phyloP scores from a whole-genome alignment of 2,888 invertebrate genomes.

The Harpagoxenus sublaevis region DNA sequence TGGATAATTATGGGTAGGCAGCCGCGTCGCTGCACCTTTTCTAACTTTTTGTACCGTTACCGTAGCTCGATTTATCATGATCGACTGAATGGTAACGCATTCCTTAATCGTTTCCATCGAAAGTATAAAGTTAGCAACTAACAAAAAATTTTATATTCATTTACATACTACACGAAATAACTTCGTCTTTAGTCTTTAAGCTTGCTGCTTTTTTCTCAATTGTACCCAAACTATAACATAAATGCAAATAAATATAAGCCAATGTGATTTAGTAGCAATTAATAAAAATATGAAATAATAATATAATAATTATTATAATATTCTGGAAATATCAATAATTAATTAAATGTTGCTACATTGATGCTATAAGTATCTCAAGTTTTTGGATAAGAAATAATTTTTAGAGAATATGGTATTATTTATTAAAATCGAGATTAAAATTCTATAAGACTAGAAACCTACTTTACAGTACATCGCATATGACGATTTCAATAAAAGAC shows the following conservation, averaged over 20 bases:
- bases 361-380: not conserved
- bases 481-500: not conserved
- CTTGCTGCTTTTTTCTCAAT: not conserved
- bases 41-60: slow-evolving; percentile 49
- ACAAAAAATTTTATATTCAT: not conserved
- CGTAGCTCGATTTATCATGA: slow-evolving; percentile 55
- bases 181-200: not conserved
- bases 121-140: not conserved
- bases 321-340: slow-evolving; percentile 1
- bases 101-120: slow-evolving; percentile 2
- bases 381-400: not conserved
- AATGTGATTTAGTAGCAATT: not conserved
- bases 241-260: not conserved
- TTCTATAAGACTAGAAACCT: not conserved
- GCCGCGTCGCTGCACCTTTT: slow-evolving; percentile 46
- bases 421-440: not conserved
- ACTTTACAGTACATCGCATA: not conserved
- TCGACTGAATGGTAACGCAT: slow-evolving; percentile 46
- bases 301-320: not conserved
- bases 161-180: not conserved
- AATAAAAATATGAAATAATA: not conserved
- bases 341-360: not conserved
- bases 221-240: not conserved
- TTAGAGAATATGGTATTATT: not conserved
- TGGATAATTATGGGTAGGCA: slow-evolving; percentile 77